A percentile compares a stretch with the other conserved stretches of the same genome.
Evolutionary conservation across 2,888 invertebrate species (phyloP).

Genomic region (Phortica okadai): DNA sequence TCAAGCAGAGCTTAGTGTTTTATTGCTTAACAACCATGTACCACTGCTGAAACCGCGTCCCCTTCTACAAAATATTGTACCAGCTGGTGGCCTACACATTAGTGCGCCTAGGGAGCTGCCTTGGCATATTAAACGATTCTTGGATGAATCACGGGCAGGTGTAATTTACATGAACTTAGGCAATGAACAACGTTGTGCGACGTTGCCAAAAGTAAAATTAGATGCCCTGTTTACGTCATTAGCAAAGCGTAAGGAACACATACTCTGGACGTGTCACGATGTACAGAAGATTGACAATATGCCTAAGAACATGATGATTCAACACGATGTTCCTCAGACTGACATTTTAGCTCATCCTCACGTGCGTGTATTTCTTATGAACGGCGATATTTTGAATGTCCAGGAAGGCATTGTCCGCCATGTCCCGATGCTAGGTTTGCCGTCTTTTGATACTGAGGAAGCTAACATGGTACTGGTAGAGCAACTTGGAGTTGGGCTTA

Average conservation of each 20-base stretch:
- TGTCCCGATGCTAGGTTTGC: slow-evolving; percentile 76
- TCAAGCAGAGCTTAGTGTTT: slow-evolving; percentile 76
- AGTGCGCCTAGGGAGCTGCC: slow-evolving; percentile 73
- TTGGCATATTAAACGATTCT: slow-evolving; percentile 75
- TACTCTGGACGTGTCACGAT: slow-evolving; percentile 78
- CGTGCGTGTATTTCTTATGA: slow-evolving; percentile 75
- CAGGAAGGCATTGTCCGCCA: slow-evolving; percentile 76
- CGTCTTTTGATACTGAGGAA: slow-evolving; percentile 75
- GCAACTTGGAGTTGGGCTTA: slow-evolving; percentile 69
- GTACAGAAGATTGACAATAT: slow-evolving; percentile 68
- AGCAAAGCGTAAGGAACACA: slow-evolving; percentile 71
- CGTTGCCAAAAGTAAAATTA: slow-evolving; percentile 73
- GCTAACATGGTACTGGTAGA: slow-evolving; percentile 68
- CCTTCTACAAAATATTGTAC: slow-evolving; percentile 76
- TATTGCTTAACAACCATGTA: slow-evolving; percentile 78
- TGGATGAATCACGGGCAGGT: slow-evolving; percentile 76
- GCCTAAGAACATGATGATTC: slow-evolving; percentile 76
- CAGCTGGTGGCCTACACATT: slow-evolving; percentile 79
- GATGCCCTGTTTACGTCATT: slow-evolving; percentile 73
- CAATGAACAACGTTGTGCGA: slow-evolving; percentile 75
- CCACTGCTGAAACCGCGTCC: slow-evolving; percentile 77
- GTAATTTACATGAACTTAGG: slow-evolving; percentile 77
- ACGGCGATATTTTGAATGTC: slow-evolving; percentile 75
- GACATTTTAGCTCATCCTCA: slow-evolving; percentile 77
- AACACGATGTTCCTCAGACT: slow-evolving; percentile 78